phyloP scores from a whole-genome alignment of 2,888 invertebrate genomes.

The Hyles lineata region DNA sequence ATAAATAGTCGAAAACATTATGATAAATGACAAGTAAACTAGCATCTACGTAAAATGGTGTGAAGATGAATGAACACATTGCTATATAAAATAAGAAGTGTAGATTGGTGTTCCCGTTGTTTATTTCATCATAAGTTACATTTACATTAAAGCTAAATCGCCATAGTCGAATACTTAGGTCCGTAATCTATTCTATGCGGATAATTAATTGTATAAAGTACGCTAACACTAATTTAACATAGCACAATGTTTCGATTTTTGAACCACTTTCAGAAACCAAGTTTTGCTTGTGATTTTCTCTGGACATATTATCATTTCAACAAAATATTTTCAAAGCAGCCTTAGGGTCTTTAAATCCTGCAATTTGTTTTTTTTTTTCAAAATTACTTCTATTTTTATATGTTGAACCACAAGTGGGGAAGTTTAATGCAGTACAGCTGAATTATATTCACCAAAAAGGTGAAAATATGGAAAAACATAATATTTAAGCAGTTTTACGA shows the following conservation, averaged over 20 bases:
- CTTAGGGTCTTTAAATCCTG: too few species aligned
- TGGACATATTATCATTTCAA: neutral
- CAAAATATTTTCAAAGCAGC: neutral
- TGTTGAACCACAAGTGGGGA: too few species aligned
- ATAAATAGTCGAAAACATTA: neutral
- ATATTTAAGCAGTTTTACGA: too few species aligned
- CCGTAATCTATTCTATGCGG: slow-evolving; percentile 24
- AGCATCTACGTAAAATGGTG: neutral
- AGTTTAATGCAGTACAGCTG: too few species aligned
- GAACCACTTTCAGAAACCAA: slow-evolving; percentile 12
- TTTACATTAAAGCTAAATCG: slow-evolving; percentile 45
- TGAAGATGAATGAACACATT: slow-evolving; percentile 8
- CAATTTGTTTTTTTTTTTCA: neutral
- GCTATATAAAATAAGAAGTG: neutral
- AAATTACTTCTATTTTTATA: too few species aligned
- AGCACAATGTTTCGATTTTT: neutral
- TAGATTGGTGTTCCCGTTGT: slow-evolving; percentile 25
- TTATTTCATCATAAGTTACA: slow-evolving; percentile 29
- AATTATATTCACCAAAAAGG: neutral
- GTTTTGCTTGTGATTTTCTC: neutral
- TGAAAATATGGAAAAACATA: too few species aligned
- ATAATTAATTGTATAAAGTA: slow-evolving; percentile 15
- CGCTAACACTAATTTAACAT: neutral
- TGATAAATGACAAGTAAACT: neutral
- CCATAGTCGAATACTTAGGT: slow-evolving; percentile 48